Conservation (phyloP, 1,140 invertebrate genomes). For the Orius insidiosus region DNA sequence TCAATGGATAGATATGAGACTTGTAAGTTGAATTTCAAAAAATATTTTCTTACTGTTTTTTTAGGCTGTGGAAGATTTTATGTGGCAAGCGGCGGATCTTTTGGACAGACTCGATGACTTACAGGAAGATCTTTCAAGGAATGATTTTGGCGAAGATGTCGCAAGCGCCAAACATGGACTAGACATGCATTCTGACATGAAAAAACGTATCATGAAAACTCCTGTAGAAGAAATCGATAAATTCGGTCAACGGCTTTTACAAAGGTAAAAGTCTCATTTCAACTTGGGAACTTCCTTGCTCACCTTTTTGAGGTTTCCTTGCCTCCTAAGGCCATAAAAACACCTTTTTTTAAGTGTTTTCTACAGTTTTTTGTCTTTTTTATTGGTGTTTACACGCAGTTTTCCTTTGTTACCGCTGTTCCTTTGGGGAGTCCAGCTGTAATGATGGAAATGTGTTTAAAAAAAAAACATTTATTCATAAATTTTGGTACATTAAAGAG, state of each 20-base stretch:
- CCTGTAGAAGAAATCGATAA: constrained; percentile 83
- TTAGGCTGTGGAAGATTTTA: constrained; percentile 79
- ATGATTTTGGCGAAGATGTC: constrained; percentile 84
- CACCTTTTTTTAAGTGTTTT: neutral
- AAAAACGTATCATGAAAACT: constrained; percentile 81
- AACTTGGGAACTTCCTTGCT: too few species aligned
- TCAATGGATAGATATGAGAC: constrained; percentile 86
- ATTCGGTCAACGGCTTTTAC: constrained; percentile 45
- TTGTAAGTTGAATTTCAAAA: constrained; percentile 31
- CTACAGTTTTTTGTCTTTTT: neutral
- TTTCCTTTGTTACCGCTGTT: too few species aligned
- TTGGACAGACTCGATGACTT: constrained; percentile 79
- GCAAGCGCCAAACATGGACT: constrained; percentile 74
- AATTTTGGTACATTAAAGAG: too few species aligned
- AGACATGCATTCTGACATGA: constrained; percentile 85
- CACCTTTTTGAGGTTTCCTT: too few species aligned
- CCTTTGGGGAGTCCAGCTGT: too few species aligned
- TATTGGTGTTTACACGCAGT: too few species aligned
- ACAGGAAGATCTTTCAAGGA: constrained; percentile 75
- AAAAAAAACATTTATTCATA: neutral
- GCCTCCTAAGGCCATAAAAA: too few species aligned
- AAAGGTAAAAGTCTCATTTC: constrained; percentile 37
- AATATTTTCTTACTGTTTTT: constrained; percentile 14
- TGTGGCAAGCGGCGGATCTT: constrained; percentile 84
- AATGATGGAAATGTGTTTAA: too few species aligned